Percentiles rank a stretch among this genome's conserved stretches.
These are phyloP conservation scores for Odocoileus hemionus DNA, from an alignment of 2,113 vertebrate species.

Conservation along the genomic window DNA sequence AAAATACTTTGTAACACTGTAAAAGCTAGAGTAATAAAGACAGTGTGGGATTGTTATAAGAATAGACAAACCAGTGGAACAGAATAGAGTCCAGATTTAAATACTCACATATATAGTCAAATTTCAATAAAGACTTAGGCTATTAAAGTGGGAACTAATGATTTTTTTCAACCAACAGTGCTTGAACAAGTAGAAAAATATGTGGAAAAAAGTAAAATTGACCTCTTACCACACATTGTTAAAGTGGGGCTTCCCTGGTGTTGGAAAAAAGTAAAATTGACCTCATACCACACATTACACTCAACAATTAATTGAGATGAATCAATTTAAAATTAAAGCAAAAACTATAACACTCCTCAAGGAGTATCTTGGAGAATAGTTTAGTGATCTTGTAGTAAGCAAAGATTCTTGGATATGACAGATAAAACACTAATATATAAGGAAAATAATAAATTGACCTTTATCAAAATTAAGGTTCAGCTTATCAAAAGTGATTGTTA, in stretches of 20 bases:
- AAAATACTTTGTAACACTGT: neutral
- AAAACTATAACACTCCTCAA: neutral
- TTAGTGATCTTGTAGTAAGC: neutral
- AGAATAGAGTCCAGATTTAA: neutral
- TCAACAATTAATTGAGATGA: slow-evolving; percentile 18
- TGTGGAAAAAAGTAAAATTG: neutral
- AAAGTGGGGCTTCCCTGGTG: neutral
- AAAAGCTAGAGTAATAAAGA: neutral
- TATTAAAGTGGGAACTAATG: neutral
- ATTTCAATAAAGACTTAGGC: neutral
- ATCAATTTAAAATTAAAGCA: neutral
- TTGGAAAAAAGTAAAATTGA: neutral
- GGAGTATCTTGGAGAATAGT: neutral
- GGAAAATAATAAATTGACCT: slow-evolving; percentile 11
- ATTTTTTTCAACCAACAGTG: neutral
- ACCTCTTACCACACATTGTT: neutral
- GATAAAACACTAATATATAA: neutral
- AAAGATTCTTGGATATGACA: neutral
- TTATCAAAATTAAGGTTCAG: neutral
- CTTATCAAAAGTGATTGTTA: neutral
- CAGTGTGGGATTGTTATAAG: neutral
- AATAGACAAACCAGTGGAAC: neutral
- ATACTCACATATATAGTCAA: neutral
- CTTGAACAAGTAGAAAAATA: neutral
- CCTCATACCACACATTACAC: neutral